Evolutionary conservation across 2,888 invertebrate species (phyloP).

Genomic region (Sphaerophoria rueppellii): DNA sequence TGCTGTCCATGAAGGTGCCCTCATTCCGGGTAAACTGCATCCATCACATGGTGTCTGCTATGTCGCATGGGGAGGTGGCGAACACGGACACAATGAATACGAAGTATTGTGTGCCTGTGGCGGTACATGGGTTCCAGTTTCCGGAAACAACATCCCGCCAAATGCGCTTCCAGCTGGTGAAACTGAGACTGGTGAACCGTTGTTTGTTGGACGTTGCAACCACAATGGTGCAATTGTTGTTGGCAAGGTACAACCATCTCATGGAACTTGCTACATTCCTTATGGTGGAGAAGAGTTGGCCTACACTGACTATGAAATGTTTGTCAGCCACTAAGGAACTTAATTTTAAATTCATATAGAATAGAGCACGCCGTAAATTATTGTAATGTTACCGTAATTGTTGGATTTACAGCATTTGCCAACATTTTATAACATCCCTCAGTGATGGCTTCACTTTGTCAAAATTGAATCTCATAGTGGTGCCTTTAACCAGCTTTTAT

Average conservation of each 20-base stretch:
- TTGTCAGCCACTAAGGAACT: constrained; percentile 80
- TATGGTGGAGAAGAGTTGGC: constrained; percentile 91
- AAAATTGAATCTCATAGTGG: constrained; percentile 1
- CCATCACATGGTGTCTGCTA: constrained; percentile 88
- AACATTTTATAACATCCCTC: constrained; percentile 15
- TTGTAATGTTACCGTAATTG: not conserved
- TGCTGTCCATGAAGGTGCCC: constrained; percentile 87
- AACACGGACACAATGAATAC: constrained; percentile 87
- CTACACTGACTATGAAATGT: constrained; percentile 91
- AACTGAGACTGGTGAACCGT: constrained; percentile 89
- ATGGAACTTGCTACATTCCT: constrained; percentile 91
- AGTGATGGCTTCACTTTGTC: not conserved
- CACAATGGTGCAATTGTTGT: constrained; percentile 90
- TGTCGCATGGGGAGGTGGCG: constrained; percentile 90
- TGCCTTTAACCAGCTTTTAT: constrained; percentile 26
- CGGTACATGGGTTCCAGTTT: constrained; percentile 87
- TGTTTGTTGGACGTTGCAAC: constrained; percentile 89
- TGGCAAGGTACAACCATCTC: constrained; percentile 93
- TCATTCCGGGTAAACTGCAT: constrained; percentile 89
- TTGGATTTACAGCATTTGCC: constrained; percentile 11
- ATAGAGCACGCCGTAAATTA: constrained; percentile 58
- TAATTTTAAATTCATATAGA: constrained; percentile 20
- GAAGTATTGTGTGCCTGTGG: constrained; percentile 86
- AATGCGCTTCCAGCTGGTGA: constrained; percentile 89
- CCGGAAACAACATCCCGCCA: constrained; percentile 86